phyloP scores from a whole-genome alignment of 1,140 invertebrate species.

The Mamestra configurata region DNA sequence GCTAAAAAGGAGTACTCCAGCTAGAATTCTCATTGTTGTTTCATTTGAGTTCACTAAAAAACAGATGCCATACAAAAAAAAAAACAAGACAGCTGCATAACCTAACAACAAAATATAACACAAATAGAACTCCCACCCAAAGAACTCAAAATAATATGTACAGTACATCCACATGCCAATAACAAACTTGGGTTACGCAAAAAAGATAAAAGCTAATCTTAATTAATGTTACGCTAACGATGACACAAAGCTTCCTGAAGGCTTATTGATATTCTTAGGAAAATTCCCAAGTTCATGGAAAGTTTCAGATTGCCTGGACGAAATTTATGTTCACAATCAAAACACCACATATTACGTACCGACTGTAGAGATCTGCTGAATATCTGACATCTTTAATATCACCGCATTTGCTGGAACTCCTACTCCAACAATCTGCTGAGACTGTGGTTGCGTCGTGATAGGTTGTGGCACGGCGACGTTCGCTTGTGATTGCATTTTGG shows the following conservation, averaged over 20 bases:
- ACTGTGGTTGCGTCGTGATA: constrained; percentile 85
- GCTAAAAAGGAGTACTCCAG: no score
- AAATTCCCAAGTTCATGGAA: constrained; percentile 44
- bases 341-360: constrained; percentile 87
- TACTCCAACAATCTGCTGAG: constrained; percentile 86
- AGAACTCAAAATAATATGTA: not conserved
- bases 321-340: constrained; percentile 7
- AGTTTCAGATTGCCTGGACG: constrained; percentile 6
- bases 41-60: not conserved
- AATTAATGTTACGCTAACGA: not conserved
- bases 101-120: constrained; percentile 16
- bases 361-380: constrained; percentile 91
- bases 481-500: constrained; percentile 87
- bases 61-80: not conserved
- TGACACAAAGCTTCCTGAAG: constrained; percentile 32
- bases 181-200: not conserved
- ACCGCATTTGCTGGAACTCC: constrained; percentile 89
- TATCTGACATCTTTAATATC: constrained; percentile 93
- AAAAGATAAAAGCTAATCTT: not conserved
- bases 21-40: not conserved
- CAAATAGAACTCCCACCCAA: not conserved
- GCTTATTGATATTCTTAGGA: constrained; percentile 39
- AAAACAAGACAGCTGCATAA: constrained; percentile 33
- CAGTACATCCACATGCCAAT: not conserved
- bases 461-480: constrained; percentile 87